Percentiles rank a stretch among this genome's conserved stretches.
phyloP scores from a whole-genome alignment of 2,888 invertebrate genomes.

The Oscheius myriophilus region DNA sequence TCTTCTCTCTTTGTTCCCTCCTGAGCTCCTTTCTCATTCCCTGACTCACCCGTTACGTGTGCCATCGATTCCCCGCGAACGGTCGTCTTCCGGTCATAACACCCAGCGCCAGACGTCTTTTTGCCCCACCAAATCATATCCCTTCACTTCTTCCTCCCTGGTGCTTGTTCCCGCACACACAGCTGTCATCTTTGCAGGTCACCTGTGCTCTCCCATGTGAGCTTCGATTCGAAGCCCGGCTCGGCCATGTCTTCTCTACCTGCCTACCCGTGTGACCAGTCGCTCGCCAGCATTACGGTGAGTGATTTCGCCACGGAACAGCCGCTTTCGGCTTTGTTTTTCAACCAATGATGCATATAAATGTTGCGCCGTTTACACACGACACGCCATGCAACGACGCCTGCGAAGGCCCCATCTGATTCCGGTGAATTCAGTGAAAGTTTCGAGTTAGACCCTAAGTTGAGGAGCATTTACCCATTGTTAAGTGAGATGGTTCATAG shows the following conservation, averaged over 20 bases:
- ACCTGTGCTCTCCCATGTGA: constrained; percentile 29
- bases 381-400: neutral
- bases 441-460: too few species aligned
- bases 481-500: too few species aligned
- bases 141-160: too few species aligned
- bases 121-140: neutral
- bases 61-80: constrained; percentile 5
- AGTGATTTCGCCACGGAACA: neutral
- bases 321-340: neutral
- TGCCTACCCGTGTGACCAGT: constrained; percentile 28
- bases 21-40: neutral
- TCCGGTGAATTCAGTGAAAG: too few species aligned
- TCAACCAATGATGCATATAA: neutral
- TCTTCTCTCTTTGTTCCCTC: constrained; percentile 10
- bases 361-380: neutral
- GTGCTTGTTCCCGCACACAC: too few species aligned
- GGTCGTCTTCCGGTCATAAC: neutral
- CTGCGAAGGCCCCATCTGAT: neutral
- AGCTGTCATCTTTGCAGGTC: too few species aligned
- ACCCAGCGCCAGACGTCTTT: neutral
- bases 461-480: too few species aligned
- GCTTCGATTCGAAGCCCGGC: constrained; percentile 37
- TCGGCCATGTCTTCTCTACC: constrained; percentile 47
- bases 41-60: neutral
- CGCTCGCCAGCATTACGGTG: constrained; percentile 23